Base-by-base conservation (phyloP, 2,888 invertebrate species). In the Helleia helle region DNA sequence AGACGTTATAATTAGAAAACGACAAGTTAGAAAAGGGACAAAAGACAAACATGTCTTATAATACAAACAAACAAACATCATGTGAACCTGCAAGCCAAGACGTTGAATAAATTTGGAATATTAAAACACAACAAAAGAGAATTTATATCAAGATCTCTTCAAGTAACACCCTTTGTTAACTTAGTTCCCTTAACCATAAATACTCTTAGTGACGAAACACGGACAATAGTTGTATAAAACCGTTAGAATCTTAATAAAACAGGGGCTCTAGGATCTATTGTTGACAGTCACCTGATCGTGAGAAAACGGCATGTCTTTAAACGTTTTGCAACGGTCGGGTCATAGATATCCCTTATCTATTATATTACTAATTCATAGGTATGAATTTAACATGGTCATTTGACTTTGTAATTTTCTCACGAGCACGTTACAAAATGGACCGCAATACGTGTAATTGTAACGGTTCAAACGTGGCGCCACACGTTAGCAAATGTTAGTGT, bases 251-350 rank as follows among this genome's bases (percentile, higher is more conserved):
- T 40, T 40, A 31, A 40, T 30, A 40, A 31, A 31, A 25, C 25
- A 25, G 34, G 34, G 34, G 34, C 9, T 22, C 43, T 26, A 43
- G 40, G 39, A 18, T 13, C 40, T 37, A 29, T 40, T 40, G 40
- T 43, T 39, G 38, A 37, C 11, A 12, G 7, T 12, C 52, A 52
- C 52, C 52, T 52, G 52, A 52, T 48, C 52, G 51, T 52, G 52
- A 47, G 51, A 52, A 48, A 7, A 22, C 34, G 18, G 18, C 11
- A 18, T 18, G 28, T 29, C 12, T 28, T 22, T 34, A 12, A 34
- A 7, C 18, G 34, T 22, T 18, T 8, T 12, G 17, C 17, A 34
- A 34, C 34, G 17, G 34, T 34, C 34, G 34, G 34, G 34, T 34
- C 18, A 34, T 34, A 34, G 34, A 34, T 22, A 34, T 2, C 22